Conservation (phyloP, 2,888 invertebrate species). For the Candidula unifasciata region DNA sequence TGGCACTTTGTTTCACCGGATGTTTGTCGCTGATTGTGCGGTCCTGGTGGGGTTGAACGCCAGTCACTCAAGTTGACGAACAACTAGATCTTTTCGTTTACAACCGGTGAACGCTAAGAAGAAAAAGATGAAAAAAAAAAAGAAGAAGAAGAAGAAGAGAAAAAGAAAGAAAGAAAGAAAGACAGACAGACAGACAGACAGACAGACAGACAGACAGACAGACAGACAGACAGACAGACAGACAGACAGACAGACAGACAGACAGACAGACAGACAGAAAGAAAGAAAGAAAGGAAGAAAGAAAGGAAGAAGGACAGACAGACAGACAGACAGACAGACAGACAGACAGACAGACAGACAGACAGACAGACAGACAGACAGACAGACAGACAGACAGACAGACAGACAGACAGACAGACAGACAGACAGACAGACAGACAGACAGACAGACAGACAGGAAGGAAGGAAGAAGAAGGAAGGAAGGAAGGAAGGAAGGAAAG, state of each 20-base stretch:
- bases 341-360: constrained; percentile 23
- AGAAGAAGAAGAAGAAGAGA: no score
- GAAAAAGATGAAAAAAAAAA: no score
- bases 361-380: background rate
- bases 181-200: background rate
- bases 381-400: constrained; percentile 9
- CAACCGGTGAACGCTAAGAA: no score
- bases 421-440: constrained; percentile 14
- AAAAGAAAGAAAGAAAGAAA: no score
- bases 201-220: background rate
- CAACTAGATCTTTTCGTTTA: no score
- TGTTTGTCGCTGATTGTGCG: no score
- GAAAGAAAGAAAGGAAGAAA: background rate
- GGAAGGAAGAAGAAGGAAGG: no score
- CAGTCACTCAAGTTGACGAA: no score
- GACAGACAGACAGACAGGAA: constrained; percentile 8
- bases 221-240: constrained; percentile 9
- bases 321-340: constrained; percentile 23
- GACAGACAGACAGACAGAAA: background rate
- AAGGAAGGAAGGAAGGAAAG: no score
- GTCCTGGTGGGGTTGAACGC: no score
- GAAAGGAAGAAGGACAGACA: background rate
- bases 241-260: background rate
- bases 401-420: background rate
- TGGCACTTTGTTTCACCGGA: no score